A percentile compares a stretch with the other conserved stretches of the same genome.
These are phyloP conservation scores for Glossosoma conforme DNA, from an alignment of 1,140 invertebrate species.

Conservation along the genomic window DNA sequence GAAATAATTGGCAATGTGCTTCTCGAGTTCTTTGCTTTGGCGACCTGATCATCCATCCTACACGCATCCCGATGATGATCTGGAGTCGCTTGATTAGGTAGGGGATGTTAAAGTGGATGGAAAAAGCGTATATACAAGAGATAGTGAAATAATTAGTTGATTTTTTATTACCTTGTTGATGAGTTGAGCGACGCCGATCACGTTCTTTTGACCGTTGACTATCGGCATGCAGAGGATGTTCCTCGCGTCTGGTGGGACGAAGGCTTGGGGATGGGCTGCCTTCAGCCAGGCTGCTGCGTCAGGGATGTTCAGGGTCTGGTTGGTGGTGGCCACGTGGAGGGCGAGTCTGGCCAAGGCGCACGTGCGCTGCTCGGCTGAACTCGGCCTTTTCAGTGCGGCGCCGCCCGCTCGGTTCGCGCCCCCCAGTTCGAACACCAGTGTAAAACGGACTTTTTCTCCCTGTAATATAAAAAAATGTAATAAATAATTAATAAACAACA, in stretches of 20 bases:
- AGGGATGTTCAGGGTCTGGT: slow-evolving; percentile 77
- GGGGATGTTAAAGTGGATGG: too few relatives aligned
- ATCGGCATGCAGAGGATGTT: slow-evolving; percentile 89
- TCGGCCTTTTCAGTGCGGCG: slow-evolving; percentile 32
- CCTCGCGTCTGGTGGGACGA: slow-evolving; percentile 56
- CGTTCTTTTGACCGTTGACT: slow-evolving; percentile 77
- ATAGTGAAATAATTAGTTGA: too few relatives aligned
- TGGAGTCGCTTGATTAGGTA: too few relatives aligned
- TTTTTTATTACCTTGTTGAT: slow-evolving; percentile 92
- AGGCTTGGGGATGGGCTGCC: slow-evolving; percentile 45
- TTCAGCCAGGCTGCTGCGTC: slow-evolving; percentile 68
- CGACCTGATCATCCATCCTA: too few relatives aligned
- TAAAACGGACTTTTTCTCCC: slow-evolving; percentile 30
- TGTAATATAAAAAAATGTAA: too few relatives aligned
- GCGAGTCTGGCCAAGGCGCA: slow-evolving; percentile 68
- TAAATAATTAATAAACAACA: too few relatives aligned
- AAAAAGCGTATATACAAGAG: too few relatives aligned
- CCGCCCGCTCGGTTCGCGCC: slow-evolving; percentile 3
- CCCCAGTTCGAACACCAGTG: slow-evolving; percentile 26
- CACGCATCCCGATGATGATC: too few relatives aligned
- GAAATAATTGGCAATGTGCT: too few relatives aligned
- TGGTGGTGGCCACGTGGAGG: slow-evolving; percentile 74
- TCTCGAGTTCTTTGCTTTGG: too few relatives aligned
- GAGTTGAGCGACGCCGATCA: slow-evolving; percentile 90
- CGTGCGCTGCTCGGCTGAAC: slow-evolving; percentile 38